phyloP scores from a whole-genome alignment of 2,797 vertebrate species.

The Chelon auratus region DNA sequence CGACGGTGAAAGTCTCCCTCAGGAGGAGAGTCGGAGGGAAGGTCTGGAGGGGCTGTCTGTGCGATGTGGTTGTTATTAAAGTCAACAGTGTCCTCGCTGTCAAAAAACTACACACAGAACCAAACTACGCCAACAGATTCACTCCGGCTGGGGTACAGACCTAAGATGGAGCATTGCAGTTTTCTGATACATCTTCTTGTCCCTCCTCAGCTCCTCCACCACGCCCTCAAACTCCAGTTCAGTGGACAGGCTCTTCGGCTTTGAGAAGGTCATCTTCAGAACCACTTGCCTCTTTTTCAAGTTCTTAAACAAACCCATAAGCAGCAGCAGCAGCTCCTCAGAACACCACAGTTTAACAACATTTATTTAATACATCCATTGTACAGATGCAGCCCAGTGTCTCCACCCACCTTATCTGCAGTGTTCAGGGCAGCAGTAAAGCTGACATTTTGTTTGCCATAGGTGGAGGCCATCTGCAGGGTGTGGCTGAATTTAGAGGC shows the following conservation, averaged over 20 bases:
- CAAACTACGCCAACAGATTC: background rate
- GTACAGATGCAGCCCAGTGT: background rate
- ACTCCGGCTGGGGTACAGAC: constrained; percentile 65
- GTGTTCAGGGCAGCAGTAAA: constrained; percentile 80
- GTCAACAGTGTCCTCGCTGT: background rate
- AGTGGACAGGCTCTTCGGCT: constrained; percentile 64
- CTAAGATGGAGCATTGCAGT: constrained; percentile 83
- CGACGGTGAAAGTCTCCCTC: constrained; percentile 87
- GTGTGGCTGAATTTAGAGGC: constrained; percentile 77
- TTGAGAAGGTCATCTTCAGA: constrained; percentile 74
- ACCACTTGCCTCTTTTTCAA: constrained; percentile 81
- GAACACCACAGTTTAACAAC: background rate
- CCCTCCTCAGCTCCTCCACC: constrained; percentile 86
- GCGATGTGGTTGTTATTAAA: constrained; percentile 26
- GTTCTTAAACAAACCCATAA: constrained; percentile 63
- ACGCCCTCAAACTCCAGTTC: constrained; percentile 84
- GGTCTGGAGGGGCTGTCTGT: constrained; percentile 88
- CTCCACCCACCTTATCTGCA: constrained; percentile 81
- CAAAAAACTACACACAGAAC: background rate
- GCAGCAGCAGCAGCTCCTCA: background rate
- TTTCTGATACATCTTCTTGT: constrained; percentile 86
- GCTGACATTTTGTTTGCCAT: constrained; percentile 83
- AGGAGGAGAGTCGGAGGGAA: constrained; percentile 85
- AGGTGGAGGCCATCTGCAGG: constrained; percentile 83
- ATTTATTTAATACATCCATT: background rate